Percentiles rank a stretch among this genome's conserved stretches.
These are phyloP conservation scores for Maniola jurtina DNA, from an alignment of 1,140 invertebrate species.

Conservation along the genomic window DNA sequence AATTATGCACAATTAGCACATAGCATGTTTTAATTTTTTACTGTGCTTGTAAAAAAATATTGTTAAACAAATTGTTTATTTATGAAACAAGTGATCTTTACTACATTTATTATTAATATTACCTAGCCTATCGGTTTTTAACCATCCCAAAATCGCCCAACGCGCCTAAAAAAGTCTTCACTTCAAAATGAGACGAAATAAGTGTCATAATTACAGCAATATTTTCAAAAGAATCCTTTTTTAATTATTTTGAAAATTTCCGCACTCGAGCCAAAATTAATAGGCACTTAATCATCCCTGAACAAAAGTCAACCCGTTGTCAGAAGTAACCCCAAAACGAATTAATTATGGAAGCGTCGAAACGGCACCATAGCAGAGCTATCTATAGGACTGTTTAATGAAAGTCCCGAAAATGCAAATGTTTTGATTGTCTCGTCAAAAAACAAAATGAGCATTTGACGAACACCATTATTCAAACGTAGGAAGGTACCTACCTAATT, in stretches of 20 bases:
- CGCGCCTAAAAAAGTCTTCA: too few species aligned
- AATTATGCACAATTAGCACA: too few species aligned
- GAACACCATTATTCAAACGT: slow-evolving; percentile 43
- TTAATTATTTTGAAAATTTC: slow-evolving; percentile 6
- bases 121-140: too few species aligned
- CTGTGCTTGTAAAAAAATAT: too few species aligned
- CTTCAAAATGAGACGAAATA: too few species aligned
- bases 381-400: slow-evolving; percentile 19
- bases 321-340: slow-evolving; percentile 27
- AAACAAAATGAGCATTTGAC: slow-evolving; percentile 44
- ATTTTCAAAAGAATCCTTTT: too few species aligned
- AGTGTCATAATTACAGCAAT: too few species aligned
- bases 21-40: too few species aligned
- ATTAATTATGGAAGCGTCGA: slow-evolving; percentile 35
- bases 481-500: slow-evolving; percentile 45
- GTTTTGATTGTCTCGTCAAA: slow-evolving; percentile 41
- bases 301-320: slow-evolving; percentile 21
- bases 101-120: too few species aligned
- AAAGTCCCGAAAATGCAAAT: slow-evolving; percentile 39
- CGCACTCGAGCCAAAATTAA: slow-evolving; percentile 9
- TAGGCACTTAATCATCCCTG: slow-evolving; percentile 10
- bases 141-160: too few species aligned
- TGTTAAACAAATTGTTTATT: too few species aligned
- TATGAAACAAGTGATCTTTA: too few species aligned
- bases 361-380: slow-evolving; percentile 27